Base-by-base conservation (phyloP, 2,113 vertebrate species). In the Bufo gargarizans region DNA sequence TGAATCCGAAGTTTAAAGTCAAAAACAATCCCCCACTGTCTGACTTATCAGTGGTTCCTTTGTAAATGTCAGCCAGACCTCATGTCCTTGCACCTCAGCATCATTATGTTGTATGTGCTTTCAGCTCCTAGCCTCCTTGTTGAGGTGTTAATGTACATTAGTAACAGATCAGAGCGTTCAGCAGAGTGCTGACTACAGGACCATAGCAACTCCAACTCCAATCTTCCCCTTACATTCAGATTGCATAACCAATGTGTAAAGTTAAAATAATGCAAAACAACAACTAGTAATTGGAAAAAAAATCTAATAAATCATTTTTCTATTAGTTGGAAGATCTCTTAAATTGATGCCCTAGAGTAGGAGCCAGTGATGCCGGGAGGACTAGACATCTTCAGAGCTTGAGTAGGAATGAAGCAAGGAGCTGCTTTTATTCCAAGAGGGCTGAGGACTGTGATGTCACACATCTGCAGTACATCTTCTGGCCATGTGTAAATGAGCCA, bases 121-220 rank as follows among this genome's bases (percentile, higher is more conserved):
- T 84, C 49, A 89, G 81, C n/a, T 87, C 16, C 59, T 16, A 55
- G n/a, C 13, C 59, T 65, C 13, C 49, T 77, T 59, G 65, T 77
- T 76, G 20, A 84, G 87, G 80, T 84, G 87, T 69, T 78, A 89
- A 89, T 84, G 81, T 22, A 20, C 72, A 84, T 63, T n/a, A 67
- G 56, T 69, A 53, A 11, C 43, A 78, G 58, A 65, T 65, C 22
- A 74, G 53, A 13, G 33, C 84, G 19, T 88, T n/a, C 78, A 88
- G 71, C 49, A 59, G 11, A 82, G 22, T 56, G 50, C 71, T 17
- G 22, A 71, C n/a, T 10, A 50, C 45, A 50, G 47, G 16, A 20
- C 72, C 20, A 8, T 10, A 50, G 72, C 45, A 50, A 76, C 45
- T 20, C n/a, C 45, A 72, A 72, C 12, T 72, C 47, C 47, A 72